Base-by-base conservation (phyloP, 2,113 vertebrate genomes). In the Serinus canaria region DNA sequence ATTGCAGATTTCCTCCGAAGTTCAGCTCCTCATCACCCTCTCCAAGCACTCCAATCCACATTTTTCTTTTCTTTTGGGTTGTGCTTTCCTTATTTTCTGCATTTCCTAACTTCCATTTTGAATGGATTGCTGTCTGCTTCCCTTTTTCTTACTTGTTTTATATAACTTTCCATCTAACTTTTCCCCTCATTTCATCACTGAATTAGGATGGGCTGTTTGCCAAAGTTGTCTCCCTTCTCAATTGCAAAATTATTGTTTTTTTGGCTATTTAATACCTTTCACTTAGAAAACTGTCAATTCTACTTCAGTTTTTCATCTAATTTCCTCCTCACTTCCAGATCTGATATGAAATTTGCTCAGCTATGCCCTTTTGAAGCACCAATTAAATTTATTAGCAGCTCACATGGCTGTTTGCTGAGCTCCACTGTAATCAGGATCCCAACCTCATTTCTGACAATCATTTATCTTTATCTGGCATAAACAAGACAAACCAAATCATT, bases 251-350 rank as follows among this genome's bases (percentile, higher is more conserved):
- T 59, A 49, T 14, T 66, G 67, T 0, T 3, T 2, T 79, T 91
- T 39, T 82, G 82, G 82, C 75, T 55, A 66, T 81, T 96, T 89
- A 80, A 93, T 76, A 83, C 31, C 82, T 87, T 92, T 85, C 85
- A 77, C 43, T 76, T 92, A 70, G 47, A 89, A 93, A 88, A 55
- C 35, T 70, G 83, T 52, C 91, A 64, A 88, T 92, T 89, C 72
- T 63, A 55, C 83, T 95, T 92, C 89, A 83, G 46, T 55, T 93
- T 86, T 77, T 75, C 63, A 83, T 83, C 52, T 31, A 15, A 70
- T 83, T 93, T 81, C 72, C 91, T 83, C 62, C 82, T 68, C 33
- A 4, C 76, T 66, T 50, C 78, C 75, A 58, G 37, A 63, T 59
- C 28, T 55, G 39, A 55, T 74, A 76, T 2, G 27, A 46, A 67